These are phyloP conservation scores for Meiosimyza decipiens DNA, from an alignment of 2,888 invertebrate genomes.

Conservation along the genomic window DNA sequence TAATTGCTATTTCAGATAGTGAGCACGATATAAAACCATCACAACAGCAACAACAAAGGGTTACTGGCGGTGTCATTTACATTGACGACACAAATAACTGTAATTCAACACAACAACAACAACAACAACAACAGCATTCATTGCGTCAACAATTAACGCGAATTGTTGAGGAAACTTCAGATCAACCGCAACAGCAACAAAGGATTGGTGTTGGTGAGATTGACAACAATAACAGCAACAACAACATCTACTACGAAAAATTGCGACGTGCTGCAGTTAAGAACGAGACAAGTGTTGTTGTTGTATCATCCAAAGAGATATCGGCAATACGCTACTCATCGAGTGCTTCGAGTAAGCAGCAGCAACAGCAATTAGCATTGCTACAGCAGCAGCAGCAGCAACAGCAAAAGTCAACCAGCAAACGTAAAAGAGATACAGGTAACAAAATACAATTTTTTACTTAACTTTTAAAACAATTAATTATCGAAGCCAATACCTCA, in stretches of 20 bases:
- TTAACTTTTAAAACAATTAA: no score
- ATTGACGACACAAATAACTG: conserved; percentile 46
- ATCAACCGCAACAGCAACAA: not conserved
- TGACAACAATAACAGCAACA: conserved; percentile 11
- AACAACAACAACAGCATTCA: conserved; percentile 35
- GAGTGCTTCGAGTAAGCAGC: conserved; percentile 35
- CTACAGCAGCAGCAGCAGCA: conserved; percentile 44
- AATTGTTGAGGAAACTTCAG: conserved; percentile 6
- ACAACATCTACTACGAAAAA: conserved; percentile 15
- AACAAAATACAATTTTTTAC: not conserved
- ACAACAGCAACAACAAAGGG: conserved; percentile 30
- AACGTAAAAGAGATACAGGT: conserved; percentile 57
- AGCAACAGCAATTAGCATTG: conserved; percentile 41
- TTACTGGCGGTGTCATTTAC: conserved; percentile 44
- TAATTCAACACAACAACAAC: conserved; percentile 40
- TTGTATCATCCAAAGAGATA: conserved; percentile 30
- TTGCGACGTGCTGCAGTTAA: conserved; percentile 18
- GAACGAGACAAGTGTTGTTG: conserved; percentile 34
- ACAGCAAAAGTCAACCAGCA: conserved; percentile 47
- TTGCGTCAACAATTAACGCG: conserved; percentile 17
- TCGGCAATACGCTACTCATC: conserved; percentile 37
- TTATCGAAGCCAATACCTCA: no score
- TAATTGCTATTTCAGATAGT: conserved; percentile 24
- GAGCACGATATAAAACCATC: conserved; percentile 19
- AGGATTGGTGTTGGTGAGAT: not conserved